Percentiles rank a stretch among this genome's conserved stretches.
Evolutionary conservation across 2,888 invertebrate genomes (phyloP).

Genomic region (Therioaphis trifolii): DNA sequence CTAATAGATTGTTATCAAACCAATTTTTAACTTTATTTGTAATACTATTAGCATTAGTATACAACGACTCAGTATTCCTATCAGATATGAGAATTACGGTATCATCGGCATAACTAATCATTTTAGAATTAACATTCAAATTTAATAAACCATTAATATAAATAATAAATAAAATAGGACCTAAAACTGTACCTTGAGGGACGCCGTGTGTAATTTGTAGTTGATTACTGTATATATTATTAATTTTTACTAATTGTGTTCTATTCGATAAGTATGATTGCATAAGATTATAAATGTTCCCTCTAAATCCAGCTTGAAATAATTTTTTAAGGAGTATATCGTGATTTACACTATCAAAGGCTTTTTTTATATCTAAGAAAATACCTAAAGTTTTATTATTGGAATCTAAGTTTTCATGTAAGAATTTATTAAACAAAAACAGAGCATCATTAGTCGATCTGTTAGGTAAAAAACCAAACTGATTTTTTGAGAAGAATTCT

Average conservation of each 20-base stretch:
- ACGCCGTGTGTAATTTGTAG: background rate
- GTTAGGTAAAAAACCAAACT: background rate
- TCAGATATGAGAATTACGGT: background rate
- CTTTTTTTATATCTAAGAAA: background rate
- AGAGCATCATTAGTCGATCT: background rate
- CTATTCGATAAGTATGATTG: slow-evolving; percentile 8
- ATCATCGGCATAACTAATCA: background rate
- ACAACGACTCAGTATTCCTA: background rate
- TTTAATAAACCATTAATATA: slow-evolving; percentile 22
- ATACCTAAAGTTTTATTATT: background rate
- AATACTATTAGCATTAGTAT: background rate
- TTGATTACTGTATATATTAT: background rate
- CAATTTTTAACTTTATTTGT: no score
- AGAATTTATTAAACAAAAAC: background rate
- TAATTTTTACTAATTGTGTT: background rate
- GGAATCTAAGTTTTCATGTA: background rate
- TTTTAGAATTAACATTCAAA: background rate
- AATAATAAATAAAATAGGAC: slow-evolving; percentile 28
- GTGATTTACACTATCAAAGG: background rate
- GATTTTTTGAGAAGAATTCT: slow-evolving; percentile 17
- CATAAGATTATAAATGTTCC: background rate
- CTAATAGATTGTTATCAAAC: no score
- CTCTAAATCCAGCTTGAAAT: background rate
- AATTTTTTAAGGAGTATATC: background rate
- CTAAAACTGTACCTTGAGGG: slow-evolving; percentile 1